Conservation (phyloP, 2,113 vertebrate genomes). For the Myrmecophaga tridactyla region DNA sequence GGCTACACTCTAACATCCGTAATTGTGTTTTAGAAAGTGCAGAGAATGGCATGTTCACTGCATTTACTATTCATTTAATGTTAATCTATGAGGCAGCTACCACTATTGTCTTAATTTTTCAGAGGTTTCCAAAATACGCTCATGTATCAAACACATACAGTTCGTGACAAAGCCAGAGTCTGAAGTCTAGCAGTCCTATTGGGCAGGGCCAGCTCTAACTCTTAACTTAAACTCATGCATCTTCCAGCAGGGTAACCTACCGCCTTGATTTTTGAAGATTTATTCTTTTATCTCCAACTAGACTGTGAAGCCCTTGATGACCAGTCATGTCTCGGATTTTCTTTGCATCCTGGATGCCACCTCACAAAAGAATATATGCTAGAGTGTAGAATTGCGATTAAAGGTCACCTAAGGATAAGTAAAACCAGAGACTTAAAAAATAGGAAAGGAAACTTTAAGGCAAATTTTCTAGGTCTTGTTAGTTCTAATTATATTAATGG, state of each 20-base stretch:
- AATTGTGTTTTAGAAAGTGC: background rate
- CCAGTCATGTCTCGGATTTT: background rate
- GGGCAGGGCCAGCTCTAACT: rapidly evolving
- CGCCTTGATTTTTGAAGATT: background rate
- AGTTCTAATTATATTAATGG: background rate
- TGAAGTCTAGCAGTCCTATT: background rate
- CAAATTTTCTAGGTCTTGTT: background rate
- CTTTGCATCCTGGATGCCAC: background rate
- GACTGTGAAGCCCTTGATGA: background rate
- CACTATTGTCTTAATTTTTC: background rate
- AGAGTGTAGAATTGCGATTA: background rate
- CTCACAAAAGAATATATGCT: background rate
- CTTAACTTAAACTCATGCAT: no score
- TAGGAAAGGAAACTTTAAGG: background rate
- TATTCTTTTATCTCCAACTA: background rate
- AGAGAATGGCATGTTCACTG: rapidly evolving
- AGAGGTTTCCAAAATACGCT: background rate
- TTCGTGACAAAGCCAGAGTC: background rate
- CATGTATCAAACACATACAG: background rate
- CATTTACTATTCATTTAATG: background rate
- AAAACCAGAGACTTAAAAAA: background rate
- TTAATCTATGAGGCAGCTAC: background rate
- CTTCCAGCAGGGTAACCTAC: rapidly evolving
- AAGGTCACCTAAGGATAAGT: rapidly evolving
- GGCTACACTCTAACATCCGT: background rate